Evolutionary conservation across 2,797 vertebrate genomes (phyloP).

Genomic region (Odontamblyopus rebecca): DNA sequence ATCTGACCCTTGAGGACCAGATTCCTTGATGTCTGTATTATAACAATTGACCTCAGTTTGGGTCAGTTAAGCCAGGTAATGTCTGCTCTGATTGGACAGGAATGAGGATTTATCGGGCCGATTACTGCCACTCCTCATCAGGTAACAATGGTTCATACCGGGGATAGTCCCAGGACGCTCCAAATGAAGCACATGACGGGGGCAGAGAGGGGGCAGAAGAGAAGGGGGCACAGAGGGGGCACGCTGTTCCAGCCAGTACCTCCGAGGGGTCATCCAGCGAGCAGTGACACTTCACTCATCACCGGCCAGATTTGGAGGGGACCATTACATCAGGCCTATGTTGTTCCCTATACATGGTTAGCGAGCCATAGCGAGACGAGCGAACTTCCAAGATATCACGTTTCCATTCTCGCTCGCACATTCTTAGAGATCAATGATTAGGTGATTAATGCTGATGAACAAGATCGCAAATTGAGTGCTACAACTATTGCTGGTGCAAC

Average conservation of each 20-base stretch:
- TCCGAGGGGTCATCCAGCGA: conserved; percentile 60
- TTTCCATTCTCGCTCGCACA: background rate
- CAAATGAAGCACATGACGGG: conserved; percentile 60
- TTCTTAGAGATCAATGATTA: background rate
- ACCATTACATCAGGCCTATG: conserved; percentile 15
- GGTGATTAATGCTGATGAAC: too few species aligned
- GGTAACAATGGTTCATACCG: conserved; percentile 43
- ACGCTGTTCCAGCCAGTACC: conserved; percentile 23
- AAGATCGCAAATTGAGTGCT: too few species aligned
- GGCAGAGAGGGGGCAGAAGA: conserved; percentile 2
- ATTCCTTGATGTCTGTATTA: conserved; percentile 52
- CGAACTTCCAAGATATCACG: conserved; percentile 15
- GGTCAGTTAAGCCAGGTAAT: conserved; percentile 44
- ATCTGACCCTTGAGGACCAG: conserved; percentile 46
- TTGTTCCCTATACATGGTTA: conserved; percentile 1
- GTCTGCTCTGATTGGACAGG: conserved; percentile 51
- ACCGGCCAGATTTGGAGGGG: conserved; percentile 40
- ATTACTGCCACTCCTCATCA: conserved; percentile 70
- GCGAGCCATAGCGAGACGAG: conserved; percentile 30
- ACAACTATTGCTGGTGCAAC: too few species aligned
- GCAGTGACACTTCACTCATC: conserved; percentile 59
- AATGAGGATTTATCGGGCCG: conserved; percentile 54
- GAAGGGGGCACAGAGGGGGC: conserved; percentile 11
- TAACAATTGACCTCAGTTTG: conserved; percentile 18
- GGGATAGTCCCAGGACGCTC: conserved; percentile 18